A percentile compares a stretch with the other conserved stretches of the same genome.
Conservation (phyloP, 2,888 invertebrate genomes). For the Drosophila pseudotalamancana region DNA sequence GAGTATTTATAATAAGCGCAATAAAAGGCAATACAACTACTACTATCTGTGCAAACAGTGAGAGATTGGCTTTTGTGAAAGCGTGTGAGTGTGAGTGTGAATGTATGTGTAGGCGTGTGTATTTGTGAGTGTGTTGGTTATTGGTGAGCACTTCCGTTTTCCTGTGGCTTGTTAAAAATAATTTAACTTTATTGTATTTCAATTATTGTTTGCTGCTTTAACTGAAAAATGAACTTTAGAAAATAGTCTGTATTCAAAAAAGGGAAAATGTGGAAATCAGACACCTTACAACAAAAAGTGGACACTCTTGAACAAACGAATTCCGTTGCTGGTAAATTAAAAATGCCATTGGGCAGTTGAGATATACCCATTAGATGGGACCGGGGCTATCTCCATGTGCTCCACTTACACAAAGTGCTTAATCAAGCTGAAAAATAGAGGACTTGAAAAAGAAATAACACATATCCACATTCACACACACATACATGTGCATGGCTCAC, state of each 20-base stretch:
- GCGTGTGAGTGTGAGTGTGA: not conserved
- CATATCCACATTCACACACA: not conserved
- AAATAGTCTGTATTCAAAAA: conserved; percentile 32
- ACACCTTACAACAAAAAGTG: not conserved
- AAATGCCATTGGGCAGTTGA: conserved; percentile 66
- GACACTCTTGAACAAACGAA: conserved; percentile 8
- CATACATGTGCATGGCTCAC: conserved; percentile 22
- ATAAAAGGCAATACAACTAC: conserved; percentile 56
- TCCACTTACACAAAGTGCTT: conserved; percentile 80
- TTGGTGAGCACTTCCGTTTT: conserved; percentile 62
- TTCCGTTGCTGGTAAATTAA: conserved; percentile 59
- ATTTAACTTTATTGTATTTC: conserved; percentile 73
- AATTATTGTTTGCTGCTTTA: conserved; percentile 63
- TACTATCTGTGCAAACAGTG: conserved; percentile 60
- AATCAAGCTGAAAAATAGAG: conserved; percentile 76
- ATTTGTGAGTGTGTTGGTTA: conserved; percentile 15
- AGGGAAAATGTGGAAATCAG: not conserved
- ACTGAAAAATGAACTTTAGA: conserved; percentile 28
- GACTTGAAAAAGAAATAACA: conserved; percentile 52
- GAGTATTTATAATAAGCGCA: conserved; percentile 73
- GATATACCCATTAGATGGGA: conserved; percentile 26
- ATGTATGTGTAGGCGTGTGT: conserved; percentile 5
- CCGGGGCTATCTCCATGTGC: conserved; percentile 65
- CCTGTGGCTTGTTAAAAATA: conserved; percentile 76
- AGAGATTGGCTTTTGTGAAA: conserved; percentile 66